Percentiles rank a stretch among this genome's conserved stretches.
Conservation (phyloP, 2,888 invertebrate species). For the Ormyrus labotus region DNA sequence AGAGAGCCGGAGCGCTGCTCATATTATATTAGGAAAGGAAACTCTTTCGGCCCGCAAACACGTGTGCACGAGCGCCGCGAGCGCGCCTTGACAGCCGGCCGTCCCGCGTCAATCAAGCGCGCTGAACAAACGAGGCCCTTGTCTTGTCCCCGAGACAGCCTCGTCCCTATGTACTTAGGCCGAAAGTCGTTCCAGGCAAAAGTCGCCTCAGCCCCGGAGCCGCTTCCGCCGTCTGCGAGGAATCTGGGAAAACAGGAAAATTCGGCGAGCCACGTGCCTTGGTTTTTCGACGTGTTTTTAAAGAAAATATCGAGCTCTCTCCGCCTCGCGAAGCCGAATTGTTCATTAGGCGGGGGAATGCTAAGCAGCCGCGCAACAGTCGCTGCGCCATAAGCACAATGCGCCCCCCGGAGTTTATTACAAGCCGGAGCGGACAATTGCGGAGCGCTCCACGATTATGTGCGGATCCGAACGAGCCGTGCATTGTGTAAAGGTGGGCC, state of each 20-base stretch:
- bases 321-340: slow-evolving; percentile 3
- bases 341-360: slow-evolving; percentile 25
- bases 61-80: neutral
- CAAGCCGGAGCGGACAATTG: slow-evolving; percentile 34
- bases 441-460: too few species aligned
- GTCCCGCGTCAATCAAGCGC: slow-evolving; percentile 68
- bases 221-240: too few species aligned
- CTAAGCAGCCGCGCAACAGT: neutral
- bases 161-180: too few species aligned
- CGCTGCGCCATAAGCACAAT: slow-evolving; percentile 4
- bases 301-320: slow-evolving; percentile 11
- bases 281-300: neutral
- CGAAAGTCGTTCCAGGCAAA: too few species aligned
- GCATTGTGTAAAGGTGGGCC: slow-evolving; percentile 11
- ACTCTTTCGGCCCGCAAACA: neutral
- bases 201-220: too few species aligned
- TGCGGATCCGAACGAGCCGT: slow-evolving; percentile 23
- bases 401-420: slow-evolving; percentile 34
- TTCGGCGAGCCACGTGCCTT: neutral
- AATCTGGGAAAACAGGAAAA: too few species aligned
- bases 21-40: too few species aligned
- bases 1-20: too few species aligned
- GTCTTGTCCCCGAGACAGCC: slow-evolving; percentile 21
- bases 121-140: slow-evolving; percentile 62
- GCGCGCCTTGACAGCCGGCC: slow-evolving; percentile 28